Conservation (phyloP, 2,797 vertebrate genomes). For the Microhierax caerulescens region DNA sequence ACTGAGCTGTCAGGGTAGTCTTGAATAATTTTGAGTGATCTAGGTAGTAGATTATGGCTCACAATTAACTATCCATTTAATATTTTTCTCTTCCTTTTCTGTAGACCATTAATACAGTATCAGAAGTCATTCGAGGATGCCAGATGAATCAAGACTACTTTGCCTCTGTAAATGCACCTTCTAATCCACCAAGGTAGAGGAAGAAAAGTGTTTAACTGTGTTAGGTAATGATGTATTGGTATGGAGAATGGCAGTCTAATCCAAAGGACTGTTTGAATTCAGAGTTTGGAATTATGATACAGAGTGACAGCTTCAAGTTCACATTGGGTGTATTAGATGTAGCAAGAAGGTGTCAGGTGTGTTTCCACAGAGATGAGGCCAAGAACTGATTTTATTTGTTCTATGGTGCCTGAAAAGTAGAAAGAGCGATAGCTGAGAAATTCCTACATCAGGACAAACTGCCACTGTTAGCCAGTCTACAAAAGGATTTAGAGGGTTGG, state of each 20-base stretch:
- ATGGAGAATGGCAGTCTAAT: neutral
- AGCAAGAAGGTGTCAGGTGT: neutral
- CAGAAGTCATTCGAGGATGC: slow-evolving; percentile 95
- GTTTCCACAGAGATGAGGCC: neutral
- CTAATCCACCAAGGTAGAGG: slow-evolving; percentile 91
- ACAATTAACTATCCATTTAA: neutral
- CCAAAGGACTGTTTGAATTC: neutral
- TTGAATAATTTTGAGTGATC: neutral
- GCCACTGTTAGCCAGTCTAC: neutral
- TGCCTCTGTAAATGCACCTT: slow-evolving; percentile 96
- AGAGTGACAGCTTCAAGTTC: neutral
- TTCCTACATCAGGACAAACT: rapidly evolving
- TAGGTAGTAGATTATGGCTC: neutral
- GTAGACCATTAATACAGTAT: slow-evolving; percentile 98
- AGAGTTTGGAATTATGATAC: rapidly evolving
- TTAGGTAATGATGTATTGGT: neutral
- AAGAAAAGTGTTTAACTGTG: neutral
- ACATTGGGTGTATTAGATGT: rapidly evolving
- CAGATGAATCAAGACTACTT: slow-evolving; percentile 98
- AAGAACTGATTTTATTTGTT: neutral
- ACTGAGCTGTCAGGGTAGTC: neutral
- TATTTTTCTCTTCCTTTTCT: neutral
- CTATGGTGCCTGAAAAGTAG: neutral
- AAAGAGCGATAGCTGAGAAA: neutral
- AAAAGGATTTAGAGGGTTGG: neutral